Evolutionary conservation across 1,140 invertebrate genomes (phyloP).

Genomic region (Reticulitermes speratus): DNA sequence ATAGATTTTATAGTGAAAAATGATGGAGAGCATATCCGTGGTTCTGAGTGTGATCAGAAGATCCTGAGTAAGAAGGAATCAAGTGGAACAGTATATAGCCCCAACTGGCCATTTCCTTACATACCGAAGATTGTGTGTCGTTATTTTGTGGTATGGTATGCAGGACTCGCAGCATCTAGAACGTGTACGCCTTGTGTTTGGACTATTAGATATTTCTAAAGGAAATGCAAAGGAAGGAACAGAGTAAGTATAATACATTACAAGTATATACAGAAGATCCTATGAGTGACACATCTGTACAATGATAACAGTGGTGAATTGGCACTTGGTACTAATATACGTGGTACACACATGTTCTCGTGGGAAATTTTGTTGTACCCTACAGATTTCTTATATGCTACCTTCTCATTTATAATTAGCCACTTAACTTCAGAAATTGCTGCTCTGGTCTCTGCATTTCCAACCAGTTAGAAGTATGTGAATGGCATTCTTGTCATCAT

Average conservation of each 20-base stretch:
- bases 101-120: slow-evolving; percentile 93
- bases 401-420: too few relatives aligned
- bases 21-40: slow-evolving; percentile 88
- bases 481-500: too few relatives aligned
- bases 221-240: background rate
- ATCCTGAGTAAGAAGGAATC: slow-evolving; percentile 92
- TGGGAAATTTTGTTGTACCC: too few relatives aligned
- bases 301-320: too few relatives aligned
- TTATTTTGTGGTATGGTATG: slow-evolving; percentile 95
- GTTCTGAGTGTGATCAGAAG: slow-evolving; percentile 96
- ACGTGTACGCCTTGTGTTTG: slow-evolving; percentile 84
- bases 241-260: slow-evolving; percentile 57
- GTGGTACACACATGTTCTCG: too few relatives aligned
- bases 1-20: slow-evolving; percentile 91
- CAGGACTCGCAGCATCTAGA: slow-evolving; percentile 94
- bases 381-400: too few relatives aligned
- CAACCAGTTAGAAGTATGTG: too few relatives aligned
- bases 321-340: too few relatives aligned
- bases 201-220: slow-evolving; percentile 86
- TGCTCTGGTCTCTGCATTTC: too few relatives aligned
- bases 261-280: background rate
- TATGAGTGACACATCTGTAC: background rate
- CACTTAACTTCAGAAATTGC: too few relatives aligned
- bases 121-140: slow-evolving; percentile 93
- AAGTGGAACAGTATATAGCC: slow-evolving; percentile 87